Conservation (phyloP, 2,888 invertebrate genomes). For the Operophtera brumata region DNA sequence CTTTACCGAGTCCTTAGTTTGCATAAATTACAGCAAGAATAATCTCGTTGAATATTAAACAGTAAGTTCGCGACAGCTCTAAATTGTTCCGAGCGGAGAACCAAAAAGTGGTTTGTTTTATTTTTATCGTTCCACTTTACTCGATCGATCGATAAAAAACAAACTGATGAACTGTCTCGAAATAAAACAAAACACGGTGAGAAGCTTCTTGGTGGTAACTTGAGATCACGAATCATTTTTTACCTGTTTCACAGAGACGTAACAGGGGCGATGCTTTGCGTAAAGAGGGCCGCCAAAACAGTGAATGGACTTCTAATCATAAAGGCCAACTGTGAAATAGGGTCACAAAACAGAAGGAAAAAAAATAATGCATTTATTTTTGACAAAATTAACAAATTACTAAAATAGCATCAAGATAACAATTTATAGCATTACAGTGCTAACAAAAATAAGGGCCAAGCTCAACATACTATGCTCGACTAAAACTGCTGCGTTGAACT, state of each 20-base stretch:
- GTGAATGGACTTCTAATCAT: no score
- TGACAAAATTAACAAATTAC: no score
- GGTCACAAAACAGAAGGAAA: no score
- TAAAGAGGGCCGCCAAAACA: no score
- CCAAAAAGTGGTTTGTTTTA: constrained; percentile 29
- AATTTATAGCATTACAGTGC: no score
- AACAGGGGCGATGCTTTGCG: neutral
- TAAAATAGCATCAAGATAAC: no score
- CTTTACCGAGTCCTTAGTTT: neutral
- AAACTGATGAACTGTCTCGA: constrained; percentile 55
- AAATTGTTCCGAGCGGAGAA: constrained; percentile 27
- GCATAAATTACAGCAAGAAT: constrained; percentile 5
- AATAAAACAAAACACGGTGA: constrained; percentile 57
- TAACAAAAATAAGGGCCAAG: no score
- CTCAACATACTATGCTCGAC: no score
- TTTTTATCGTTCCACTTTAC: constrained; percentile 34
- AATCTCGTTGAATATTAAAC: constrained; percentile 18
- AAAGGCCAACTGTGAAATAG: no score
- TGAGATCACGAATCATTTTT: constrained; percentile 58
- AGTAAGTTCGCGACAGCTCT: constrained; percentile 30
- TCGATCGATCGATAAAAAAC: constrained; percentile 31
- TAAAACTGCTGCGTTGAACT: no score
- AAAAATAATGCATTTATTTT: no score
- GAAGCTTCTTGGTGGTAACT: constrained; percentile 57
- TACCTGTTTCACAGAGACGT: constrained; percentile 26